Evolutionary conservation across 2,888 invertebrate genomes (phyloP).

Genomic region (Orthosia gracilis): DNA sequence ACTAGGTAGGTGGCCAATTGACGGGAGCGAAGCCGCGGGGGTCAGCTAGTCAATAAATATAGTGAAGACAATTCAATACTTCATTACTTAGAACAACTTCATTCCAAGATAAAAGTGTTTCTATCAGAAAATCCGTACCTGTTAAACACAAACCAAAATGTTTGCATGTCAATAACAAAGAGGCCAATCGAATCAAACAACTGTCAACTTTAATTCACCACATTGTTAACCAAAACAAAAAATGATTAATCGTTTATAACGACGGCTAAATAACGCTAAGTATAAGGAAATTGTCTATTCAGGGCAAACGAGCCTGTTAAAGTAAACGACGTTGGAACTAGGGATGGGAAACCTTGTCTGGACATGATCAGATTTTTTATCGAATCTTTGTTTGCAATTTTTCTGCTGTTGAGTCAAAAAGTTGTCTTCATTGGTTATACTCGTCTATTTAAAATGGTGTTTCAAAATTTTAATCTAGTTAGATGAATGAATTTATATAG

Average conservation of each 20-base stretch:
- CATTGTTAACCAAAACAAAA: slow-evolving; percentile 49
- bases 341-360: slow-evolving; percentile 41
- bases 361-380: slow-evolving; percentile 18
- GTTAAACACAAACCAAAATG: neutral
- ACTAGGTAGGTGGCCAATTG: no score
- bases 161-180: neutral
- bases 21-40: no score
- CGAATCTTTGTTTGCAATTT: neutral
- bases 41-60: no score
- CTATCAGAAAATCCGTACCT: no score
- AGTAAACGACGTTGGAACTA: slow-evolving; percentile 58
- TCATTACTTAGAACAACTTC: neutral
- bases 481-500: no score
- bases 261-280: slow-evolving; percentile 54
- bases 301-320: slow-evolving; percentile 63
- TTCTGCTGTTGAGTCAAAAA: no score
- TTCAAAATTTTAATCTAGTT: no score
- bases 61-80: neutral
- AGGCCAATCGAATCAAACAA: neutral
- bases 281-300: slow-evolving; percentile 67
- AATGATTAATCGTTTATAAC: slow-evolving; percentile 59
- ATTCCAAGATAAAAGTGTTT: neutral
- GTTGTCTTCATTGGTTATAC: no score
- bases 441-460: no score
- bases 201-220: slow-evolving; percentile 24